Evolutionary conservation across 2,113 vertebrate species (phyloP), one percentile per base, ranked within the genome.

Genomic region (Alaudala cheleensis): DNA sequence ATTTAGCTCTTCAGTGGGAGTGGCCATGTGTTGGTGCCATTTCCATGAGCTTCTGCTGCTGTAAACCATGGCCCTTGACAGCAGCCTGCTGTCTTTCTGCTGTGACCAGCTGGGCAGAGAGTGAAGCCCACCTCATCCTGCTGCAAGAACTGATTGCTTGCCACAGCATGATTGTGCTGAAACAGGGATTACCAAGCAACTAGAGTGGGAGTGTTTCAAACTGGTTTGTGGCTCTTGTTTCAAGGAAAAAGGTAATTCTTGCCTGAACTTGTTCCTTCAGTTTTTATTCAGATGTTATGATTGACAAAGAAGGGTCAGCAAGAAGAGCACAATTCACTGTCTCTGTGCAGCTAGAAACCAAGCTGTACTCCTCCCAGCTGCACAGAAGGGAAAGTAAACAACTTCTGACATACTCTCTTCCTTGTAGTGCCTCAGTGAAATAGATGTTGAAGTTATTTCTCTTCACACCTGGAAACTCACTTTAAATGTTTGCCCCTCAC

Each of bases 21-120:
- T 10, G 6, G 3, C 7, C 14, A 24, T 0, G 0, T 21, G 2
- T 16, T 69, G 24, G 4, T 44, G 23, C 33, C 13, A 18, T 65
- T 44, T 7, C 9, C 23, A 6, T 6, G 10, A 60, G 13, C 37
- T 60, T 20, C 34, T 85, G 11, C n/a, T 49, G 42, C n/a, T 50
- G 24, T 45, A 53, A 34, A 39, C 7, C 25, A 5, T 7, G 37
- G 14, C 9, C 15, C 6, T 25, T 58, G 49, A 21, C 11, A 40
- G 29, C 8, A 49, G 9, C 5, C 14, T 6, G 8, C 57, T 9
- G 6, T 61, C 3, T 82, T 72, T 72, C 8, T 12, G 76, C 44
- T 83, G 37, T 14, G 31, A 20, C 17, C 34, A 34, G 9, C 2
- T 44, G 40, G 34, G 12, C 11, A 51, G 74, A 33, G 0, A 47